Evolutionary conservation across 2,113 vertebrate genomes (phyloP).

Genomic region (Tursiops truncatus): DNA sequence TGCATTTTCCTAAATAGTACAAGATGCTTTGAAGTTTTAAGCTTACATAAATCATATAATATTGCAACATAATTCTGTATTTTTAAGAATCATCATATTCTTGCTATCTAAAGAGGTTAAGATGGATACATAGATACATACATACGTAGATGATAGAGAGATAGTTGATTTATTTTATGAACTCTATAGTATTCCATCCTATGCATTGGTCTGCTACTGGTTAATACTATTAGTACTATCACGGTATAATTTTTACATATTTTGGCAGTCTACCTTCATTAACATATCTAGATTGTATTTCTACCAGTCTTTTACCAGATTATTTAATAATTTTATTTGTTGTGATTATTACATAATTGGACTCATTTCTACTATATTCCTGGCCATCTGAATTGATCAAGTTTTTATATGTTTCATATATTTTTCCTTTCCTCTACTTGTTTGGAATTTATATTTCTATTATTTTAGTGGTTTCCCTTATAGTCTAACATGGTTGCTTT

Average conservation of each 20-base stretch:
- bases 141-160: neutral
- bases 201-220: neutral
- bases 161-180: neutral
- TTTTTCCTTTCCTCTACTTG: neutral
- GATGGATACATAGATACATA: neutral
- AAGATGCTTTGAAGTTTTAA: neutral
- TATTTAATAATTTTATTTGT: neutral
- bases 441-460: neutral
- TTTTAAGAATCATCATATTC: neutral
- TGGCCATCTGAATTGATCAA: neutral
- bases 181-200: neutral
- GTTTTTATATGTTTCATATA: neutral
- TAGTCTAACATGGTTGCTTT: neutral
- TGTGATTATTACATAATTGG: neutral
- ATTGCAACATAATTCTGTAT: neutral
- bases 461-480: neutral
- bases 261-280: neutral
- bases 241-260: neutral
- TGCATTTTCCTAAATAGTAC: neutral
- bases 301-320: neutral
- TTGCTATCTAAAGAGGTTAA: neutral
- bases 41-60: neutral
- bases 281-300: neutral
- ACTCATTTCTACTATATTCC: neutral
- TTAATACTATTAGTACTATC: neutral